A percentile compares a stretch with the other conserved stretches of the same genome.
Evolutionary conservation across 1,140 invertebrate species (phyloP).

Genomic region (Anthonomus grandis): DNA sequence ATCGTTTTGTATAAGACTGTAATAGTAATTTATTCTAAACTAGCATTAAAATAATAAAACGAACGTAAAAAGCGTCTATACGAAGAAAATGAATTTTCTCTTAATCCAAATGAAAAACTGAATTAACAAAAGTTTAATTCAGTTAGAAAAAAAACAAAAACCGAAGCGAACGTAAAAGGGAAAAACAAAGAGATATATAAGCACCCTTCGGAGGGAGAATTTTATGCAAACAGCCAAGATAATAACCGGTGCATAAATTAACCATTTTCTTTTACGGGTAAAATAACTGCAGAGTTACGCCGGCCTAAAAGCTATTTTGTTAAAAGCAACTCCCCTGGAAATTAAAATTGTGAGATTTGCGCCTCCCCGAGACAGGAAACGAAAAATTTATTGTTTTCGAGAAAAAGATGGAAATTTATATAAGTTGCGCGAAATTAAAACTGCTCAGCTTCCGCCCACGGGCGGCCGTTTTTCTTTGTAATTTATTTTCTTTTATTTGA

Average conservation of each 20-base stretch:
- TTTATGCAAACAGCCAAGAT: conserved; percentile 31
- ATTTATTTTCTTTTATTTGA: too few species aligned
- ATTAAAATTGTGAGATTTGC: conserved; percentile 30
- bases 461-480: too few species aligned
- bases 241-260: conserved; percentile 33
- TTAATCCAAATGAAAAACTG: conserved; percentile 20
- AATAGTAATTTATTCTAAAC: too few species aligned
- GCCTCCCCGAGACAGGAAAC: conserved; percentile 12
- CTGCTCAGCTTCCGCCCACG: too few species aligned
- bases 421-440: too few species aligned
- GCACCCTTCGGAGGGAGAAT: conserved; percentile 24
- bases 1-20: too few species aligned
- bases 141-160: conserved; percentile 22
- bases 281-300: conserved; percentile 29
- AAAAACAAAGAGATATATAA: conserved; percentile 29
- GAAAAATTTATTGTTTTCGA: conserved; percentile 26
- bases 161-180: conserved; percentile 22
- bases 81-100: not conserved
- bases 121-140: conserved; percentile 33
- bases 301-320: conserved; percentile 29
- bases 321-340: conserved; percentile 28
- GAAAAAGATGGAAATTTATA: conserved; percentile 22
- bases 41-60: too few species aligned
- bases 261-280: conserved; percentile 29
- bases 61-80: too few species aligned